Evolutionary conservation across 1,140 invertebrate species (phyloP), one percentile per base, ranked within the genome.

Genomic region (Lineus longissimus): DNA sequence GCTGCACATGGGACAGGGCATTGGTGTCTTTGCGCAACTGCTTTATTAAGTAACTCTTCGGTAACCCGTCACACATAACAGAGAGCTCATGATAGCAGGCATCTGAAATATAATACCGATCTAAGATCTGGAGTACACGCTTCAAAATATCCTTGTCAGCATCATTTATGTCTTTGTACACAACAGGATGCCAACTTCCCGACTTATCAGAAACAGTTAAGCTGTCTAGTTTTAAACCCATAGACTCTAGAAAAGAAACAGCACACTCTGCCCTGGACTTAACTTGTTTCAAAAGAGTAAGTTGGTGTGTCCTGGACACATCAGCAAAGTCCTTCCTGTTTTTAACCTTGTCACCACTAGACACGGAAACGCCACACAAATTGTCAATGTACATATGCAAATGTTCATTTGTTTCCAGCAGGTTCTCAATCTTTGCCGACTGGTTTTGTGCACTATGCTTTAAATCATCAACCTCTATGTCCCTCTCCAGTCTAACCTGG

Each of bases 11-110:
- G n/a, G 19, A 54, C 9, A 54, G 19, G 19, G 47, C 47, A 54
- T 54, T 54, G 4, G n/a, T 22, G 25, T 54, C 25, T 9, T 19
- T 22, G 4, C 47, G 47, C 47, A 54, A 27, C 25, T 54, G 47
- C n/a, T 54, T 54, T 4, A 54, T 54, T 27, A 54, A 54, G 47
- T 54, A 54, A 22, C 19, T 22, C 47, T n/a, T 54, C 9, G 47
- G 47, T 22, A 54, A 22, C 19, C 47, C 47, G n/a, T 54, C 47
- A 54, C 47, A 54, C 4, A 54, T 54, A 27, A 54, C 47, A 54
- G 47, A 54, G 19, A 54, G 47, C 47, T 54, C 47, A 54, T 54
- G 47, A n/a, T 54, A 54, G 25, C 47, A 54, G 4, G 19, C 47
- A n/a, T 54, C 47, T 22, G 47, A 54, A 4, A 54, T n/a, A 27